A percentile compares a stretch with the other conserved stretches of the same genome.
These are phyloP conservation scores for Semnornis frantzii DNA, from an alignment of 2,113 vertebrate species.

Conservation along the genomic window DNA sequence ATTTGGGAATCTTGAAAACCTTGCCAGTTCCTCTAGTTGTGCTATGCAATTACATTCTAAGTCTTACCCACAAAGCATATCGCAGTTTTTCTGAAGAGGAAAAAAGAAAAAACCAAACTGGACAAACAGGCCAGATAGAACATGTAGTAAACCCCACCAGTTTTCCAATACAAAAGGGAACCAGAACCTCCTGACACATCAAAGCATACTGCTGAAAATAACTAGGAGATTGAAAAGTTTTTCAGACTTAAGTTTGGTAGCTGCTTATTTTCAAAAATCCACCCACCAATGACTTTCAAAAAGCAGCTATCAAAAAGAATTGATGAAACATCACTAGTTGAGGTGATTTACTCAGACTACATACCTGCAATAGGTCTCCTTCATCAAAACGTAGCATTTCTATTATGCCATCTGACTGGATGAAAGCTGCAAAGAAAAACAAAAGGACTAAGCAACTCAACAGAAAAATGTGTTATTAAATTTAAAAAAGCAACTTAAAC, in stretches of 20 bases:
- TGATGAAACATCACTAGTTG: background rate
- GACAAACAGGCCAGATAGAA: background rate
- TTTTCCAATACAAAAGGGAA: background rate
- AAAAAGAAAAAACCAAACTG: background rate
- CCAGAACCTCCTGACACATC: background rate
- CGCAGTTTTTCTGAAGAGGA: background rate
- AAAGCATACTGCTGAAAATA: background rate
- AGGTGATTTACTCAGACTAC: background rate
- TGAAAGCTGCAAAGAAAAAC: slow-evolving; percentile 87
- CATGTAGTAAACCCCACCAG: background rate
- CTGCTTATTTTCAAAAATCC: background rate
- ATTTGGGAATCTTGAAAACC: background rate
- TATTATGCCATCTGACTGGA: slow-evolving; percentile 96
- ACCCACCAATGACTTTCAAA: background rate
- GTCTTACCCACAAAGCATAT: background rate
- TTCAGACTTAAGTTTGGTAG: background rate
- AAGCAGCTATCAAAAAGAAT: background rate
- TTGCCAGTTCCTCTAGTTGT: background rate
- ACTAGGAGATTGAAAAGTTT: background rate
- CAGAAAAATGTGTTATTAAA: background rate
- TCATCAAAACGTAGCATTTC: slow-evolving; percentile 97
- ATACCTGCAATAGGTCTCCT: slow-evolving; percentile 93
- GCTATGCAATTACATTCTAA: background rate
- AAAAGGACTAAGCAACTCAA: background rate
- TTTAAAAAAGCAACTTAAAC: background rate